These are phyloP conservation scores for Coryphaenoides rupestris DNA, from an alignment of 2,113 vertebrate genomes.

Conservation along the genomic window DNA sequence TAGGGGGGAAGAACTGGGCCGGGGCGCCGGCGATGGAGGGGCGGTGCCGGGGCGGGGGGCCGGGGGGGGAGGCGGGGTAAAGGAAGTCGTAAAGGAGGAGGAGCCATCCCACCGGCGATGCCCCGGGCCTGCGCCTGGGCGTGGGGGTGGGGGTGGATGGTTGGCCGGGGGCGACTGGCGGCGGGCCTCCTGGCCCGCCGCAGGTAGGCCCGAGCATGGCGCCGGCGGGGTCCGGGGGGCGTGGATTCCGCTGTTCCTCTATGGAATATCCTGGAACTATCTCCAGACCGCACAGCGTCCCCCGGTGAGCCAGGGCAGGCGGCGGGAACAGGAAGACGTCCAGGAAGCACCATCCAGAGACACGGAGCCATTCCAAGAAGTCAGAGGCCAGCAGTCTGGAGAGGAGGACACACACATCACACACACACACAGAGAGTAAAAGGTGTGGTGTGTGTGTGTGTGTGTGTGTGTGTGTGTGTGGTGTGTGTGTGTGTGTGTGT, in stretches of 20 bases:
- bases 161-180: constrained; percentile 46
- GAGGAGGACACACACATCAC: constrained; percentile 3
- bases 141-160: constrained; percentile 23
- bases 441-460: constrained; percentile 1
- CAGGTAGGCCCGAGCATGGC: constrained; percentile 13
- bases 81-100: constrained; percentile 65
- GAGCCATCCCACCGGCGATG: constrained; percentile 54
- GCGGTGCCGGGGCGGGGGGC: constrained; percentile 36
- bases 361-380: constrained; percentile 85
- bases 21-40: constrained; percentile 29
- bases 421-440: too few relatives aligned
- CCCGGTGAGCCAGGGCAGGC: constrained; percentile 81
- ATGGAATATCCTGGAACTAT: constrained; percentile 90
- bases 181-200: constrained; percentile 19
- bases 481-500: not conserved
- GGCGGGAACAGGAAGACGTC: constrained; percentile 80
- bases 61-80: constrained; percentile 37
- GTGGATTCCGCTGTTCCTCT: constrained; percentile 64
- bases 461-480: not conserved
- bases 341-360: constrained; percentile 83
- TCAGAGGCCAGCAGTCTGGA: constrained; percentile 83
- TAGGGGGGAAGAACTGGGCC: constrained; percentile 62
- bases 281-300: constrained; percentile 83
- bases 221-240: constrained; percentile 30
- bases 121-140: constrained; percentile 60